Evolutionary conservation across 2,797 vertebrate genomes (phyloP), one percentile per base, ranked within the genome.

Genomic region (Ispidina lecontei): DNA sequence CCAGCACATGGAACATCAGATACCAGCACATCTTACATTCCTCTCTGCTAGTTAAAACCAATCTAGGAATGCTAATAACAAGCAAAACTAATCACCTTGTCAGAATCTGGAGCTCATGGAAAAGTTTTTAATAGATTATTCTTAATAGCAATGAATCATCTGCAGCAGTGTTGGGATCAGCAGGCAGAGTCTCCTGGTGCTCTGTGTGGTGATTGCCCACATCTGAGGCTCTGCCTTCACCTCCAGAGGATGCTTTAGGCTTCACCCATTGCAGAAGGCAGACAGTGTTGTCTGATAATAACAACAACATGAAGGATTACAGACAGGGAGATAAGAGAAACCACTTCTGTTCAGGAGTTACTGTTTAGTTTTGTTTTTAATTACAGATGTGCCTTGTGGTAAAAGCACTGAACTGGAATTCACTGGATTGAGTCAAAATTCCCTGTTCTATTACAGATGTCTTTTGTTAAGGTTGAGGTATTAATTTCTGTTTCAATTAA

Each of bases 241-340:
- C 46, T 62, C 65, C 75, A 14, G 20, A 82, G 58, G 75, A 13
- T 26, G 21, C 51, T 10, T 39, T 55, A 71, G 75, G 65, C 78
- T 46, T 70, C 71, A 23, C 77, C 52, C 76, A 28, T 26, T 46
- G 43, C 60, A 46, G 41, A 28, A 54, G 55, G 51, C 51, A 75
- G 39, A 20, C 65, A 84, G 31, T 55, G 10, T 26, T 46, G 59
- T 15, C 86, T 89, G 20, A 52, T 33, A 67, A 54, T 21, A 67
- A 31, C 35, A 23, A 49, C 6, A 51, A 43, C 35, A 7, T 39
- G 52, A 88, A 79, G 67, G 81, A 90, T 90, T 90, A 84, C 77
- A 80, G 81, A 44, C 67, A 69, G 25, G 15, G 69, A 80, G 58
- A 83, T 49, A 94, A 87, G 72, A 93, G 59, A 85, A 95, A 91